Evolutionary conservation across 2,113 vertebrate genomes (phyloP), one percentile per base, ranked within the genome.

Genomic region (Laterallus jamaicensis): DNA sequence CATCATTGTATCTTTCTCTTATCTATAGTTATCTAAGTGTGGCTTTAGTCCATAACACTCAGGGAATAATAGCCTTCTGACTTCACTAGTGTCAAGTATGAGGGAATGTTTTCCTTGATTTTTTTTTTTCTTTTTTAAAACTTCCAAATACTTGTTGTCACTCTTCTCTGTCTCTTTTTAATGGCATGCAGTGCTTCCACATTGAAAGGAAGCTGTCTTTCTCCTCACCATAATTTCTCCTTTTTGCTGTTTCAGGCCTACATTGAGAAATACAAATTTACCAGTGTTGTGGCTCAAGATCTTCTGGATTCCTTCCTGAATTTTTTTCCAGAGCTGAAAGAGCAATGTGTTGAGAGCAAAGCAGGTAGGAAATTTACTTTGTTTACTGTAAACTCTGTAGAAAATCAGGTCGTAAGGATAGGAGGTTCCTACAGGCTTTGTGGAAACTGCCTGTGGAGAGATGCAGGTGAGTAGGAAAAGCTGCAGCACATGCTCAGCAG

Each of bases 221-320:
- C 40, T 89, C 50, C 42, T 83, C 74, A 40, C 31, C 3, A 16
- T 70, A 86, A 35, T 14, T 52, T 73, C 42, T 77, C 25, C 5
- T 15, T 64, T 44, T 88, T 64, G n/a, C 66, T 76, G n/a, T 71
- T 88, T 19, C 96, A 99, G 99, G 99, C 99, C 83, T 99, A 99
- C 18, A 99, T 99, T 80, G 98, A 99, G 76, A 98, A 99, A 96
- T 99, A 99, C 93, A 98, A 99, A 95, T 99, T 99, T 94, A 98
- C 97, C 92, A 99, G 99, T 0, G 99, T 99, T 21, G 98, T 99
- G 55, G 99, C 99, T 95, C 98, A 98, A 97, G 99, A 99, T 96
- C 98, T 99, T 92, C 98, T 99, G 74, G 98, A 99, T 95, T 99
- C 98, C 91, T 99, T 99, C 97, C 98, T 99, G 89, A 95, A 96